Evolutionary conservation across 2,797 vertebrate genomes (phyloP).

Genomic region (Anomalospiza imberbis): DNA sequence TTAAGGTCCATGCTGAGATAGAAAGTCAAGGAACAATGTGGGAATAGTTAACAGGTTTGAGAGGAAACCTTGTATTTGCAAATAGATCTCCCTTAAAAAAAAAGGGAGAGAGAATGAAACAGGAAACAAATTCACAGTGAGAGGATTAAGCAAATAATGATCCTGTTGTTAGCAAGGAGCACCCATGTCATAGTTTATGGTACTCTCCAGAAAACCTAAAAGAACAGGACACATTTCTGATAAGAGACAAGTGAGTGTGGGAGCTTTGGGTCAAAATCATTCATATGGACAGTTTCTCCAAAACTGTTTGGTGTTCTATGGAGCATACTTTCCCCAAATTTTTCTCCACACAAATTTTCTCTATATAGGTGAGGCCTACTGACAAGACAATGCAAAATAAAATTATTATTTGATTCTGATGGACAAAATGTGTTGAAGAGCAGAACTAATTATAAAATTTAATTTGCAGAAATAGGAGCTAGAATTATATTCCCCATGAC

Average conservation of each 20-base stretch:
- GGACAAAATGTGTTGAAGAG: neutral
- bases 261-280: neutral
- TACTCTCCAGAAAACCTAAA: neutral
- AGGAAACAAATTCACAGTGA: neutral
- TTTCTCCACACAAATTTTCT: neutral
- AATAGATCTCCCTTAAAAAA: neutral
- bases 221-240: neutral
- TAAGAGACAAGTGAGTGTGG: neutral
- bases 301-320: neutral
- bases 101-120: neutral
- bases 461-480: neutral
- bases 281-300: neutral
- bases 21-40: neutral
- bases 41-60: neutral
- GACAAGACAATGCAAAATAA: neutral
- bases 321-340: neutral
- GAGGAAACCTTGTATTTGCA: neutral
- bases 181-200: neutral
- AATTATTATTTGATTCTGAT: neutral
- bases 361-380: neutral
- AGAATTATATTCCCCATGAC: neutral
- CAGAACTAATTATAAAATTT: neutral
- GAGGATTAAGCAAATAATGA: conserved; percentile 3
- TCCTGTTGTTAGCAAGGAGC: neutral
- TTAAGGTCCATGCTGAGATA: neutral